These are phyloP conservation scores for Drosophila ambigua DNA, from an alignment of 1,140 invertebrate genomes.

Conservation along the genomic window DNA sequence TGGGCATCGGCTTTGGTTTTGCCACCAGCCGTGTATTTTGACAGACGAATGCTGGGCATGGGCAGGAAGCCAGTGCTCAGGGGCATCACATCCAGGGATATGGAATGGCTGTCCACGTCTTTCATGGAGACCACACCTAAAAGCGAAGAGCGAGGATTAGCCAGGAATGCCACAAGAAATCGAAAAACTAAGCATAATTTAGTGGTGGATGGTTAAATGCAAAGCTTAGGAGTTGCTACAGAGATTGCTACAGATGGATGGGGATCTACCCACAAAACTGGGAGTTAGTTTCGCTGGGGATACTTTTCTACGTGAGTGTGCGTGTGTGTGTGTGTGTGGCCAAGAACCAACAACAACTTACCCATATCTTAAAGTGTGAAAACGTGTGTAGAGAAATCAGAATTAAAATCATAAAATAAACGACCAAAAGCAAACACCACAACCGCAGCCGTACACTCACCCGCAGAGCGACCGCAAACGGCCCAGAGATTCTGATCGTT, in stretches of 20 bases:
- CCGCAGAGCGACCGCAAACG: conserved; percentile 93
- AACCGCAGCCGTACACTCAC: conserved; percentile 75
- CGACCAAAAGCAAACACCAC: conserved; percentile 3
- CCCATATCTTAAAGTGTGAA: conserved; percentile 65
- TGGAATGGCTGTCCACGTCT: conserved; percentile 88
- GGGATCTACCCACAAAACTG: not conserved
- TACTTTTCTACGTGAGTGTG: conserved; percentile 12
- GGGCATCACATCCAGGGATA: conserved; percentile 95
- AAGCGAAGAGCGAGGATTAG: conserved; percentile 27
- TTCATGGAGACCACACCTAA: conserved; percentile 93
- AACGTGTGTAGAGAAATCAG: conserved; percentile 58
- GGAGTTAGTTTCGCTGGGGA: too few relatives aligned
- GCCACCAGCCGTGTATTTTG: conserved; percentile 94
- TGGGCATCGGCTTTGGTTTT: conserved; percentile 87
- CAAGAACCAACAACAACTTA: conserved; percentile 47
- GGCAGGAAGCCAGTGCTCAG: conserved; percentile 94
- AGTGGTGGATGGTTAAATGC: not conserved
- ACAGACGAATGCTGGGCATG: conserved; percentile 93
- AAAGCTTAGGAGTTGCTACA: not conserved
- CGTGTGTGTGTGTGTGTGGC: conserved; percentile 13
- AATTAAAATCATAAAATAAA: conserved; percentile 59
- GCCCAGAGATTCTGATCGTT: conserved; percentile 97
- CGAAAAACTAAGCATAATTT: not conserved
- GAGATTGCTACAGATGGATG: not conserved
- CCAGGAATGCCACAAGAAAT: too few relatives aligned